phyloP scores from a whole-genome alignment of 2,113 vertebrate genomes.

The Nothobranchius kuhntae region DNA sequence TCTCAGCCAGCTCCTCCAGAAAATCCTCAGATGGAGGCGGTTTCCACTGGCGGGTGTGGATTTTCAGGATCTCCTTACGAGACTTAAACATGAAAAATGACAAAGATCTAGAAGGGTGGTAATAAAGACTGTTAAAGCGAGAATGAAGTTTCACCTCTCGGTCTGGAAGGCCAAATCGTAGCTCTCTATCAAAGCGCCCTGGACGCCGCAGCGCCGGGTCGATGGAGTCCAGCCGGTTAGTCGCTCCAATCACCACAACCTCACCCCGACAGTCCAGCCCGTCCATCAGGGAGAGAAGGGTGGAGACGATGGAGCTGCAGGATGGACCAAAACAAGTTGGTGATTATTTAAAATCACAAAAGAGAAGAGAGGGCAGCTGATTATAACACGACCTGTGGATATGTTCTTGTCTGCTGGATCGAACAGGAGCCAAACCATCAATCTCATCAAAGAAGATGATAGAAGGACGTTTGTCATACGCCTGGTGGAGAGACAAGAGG shows the following conservation, averaged over 20 bases:
- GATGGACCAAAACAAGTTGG: not conserved
- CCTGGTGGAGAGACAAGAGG: conserved; percentile 67
- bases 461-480: conserved; percentile 89
- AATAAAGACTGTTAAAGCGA: not conserved
- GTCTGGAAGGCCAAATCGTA: conserved; percentile 88
- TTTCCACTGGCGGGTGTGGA: conserved; percentile 87
- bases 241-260: conserved; percentile 92
- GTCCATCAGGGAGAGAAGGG: conserved; percentile 90
- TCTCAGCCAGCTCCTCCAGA: conserved; percentile 88
- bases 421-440: conserved; percentile 89
- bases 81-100: conserved; percentile 72
- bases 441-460: conserved; percentile 97
- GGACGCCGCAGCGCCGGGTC: conserved; percentile 91
- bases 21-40: conserved; percentile 82
- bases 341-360: not conserved
- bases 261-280: conserved; percentile 89
- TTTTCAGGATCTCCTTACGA: conserved; percentile 88
- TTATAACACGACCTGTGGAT: conserved; percentile 83
- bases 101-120: not conserved
- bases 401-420: conserved; percentile 92
- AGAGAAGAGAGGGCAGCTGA: not conserved
- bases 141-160: conserved; percentile 78
- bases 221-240: conserved; percentile 90
- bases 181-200: conserved; percentile 91
- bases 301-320: conserved; percentile 90